Evolutionary conservation across 2,888 invertebrate species (phyloP).

Genomic region (Drosophila robusta): DNA sequence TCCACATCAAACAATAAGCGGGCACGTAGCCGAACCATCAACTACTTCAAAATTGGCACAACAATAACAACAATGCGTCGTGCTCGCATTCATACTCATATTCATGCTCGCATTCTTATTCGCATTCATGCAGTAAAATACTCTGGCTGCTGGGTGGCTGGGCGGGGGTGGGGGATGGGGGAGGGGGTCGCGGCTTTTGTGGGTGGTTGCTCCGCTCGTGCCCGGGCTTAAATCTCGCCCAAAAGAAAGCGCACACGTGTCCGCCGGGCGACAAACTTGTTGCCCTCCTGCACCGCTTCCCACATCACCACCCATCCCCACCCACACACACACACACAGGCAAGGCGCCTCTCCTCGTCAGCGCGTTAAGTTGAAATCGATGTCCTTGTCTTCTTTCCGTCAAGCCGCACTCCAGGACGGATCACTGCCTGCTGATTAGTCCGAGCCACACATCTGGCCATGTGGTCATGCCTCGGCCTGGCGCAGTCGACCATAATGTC

Average conservation of each 20-base stretch:
- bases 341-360: neutral
- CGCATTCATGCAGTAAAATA: slow-evolving; percentile 24
- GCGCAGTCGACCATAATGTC: slow-evolving; percentile 17
- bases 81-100: slow-evolving; percentile 24
- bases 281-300: slow-evolving; percentile 58
- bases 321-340: neutral
- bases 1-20: slow-evolving; percentile 84
- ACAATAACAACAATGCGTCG: slow-evolving; percentile 58
- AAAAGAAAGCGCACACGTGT: slow-evolving; percentile 68
- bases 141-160: too few relatives aligned
- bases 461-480: slow-evolving; percentile 19
- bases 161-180: neutral
- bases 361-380: slow-evolving; percentile 50
- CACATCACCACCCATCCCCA: slow-evolving; percentile 16
- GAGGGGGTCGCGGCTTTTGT: slow-evolving; percentile 49
- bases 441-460: slow-evolving; percentile 20
- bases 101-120: neutral
- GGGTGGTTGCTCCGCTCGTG: slow-evolving; percentile 65
- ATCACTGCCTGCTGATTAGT: slow-evolving; percentile 30
- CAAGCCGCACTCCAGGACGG: slow-evolving; percentile 25
- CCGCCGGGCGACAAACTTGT: slow-evolving; percentile 71
- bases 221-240: slow-evolving; percentile 62
- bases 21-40: slow-evolving; percentile 79
- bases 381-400: slow-evolving; percentile 61
- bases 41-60: slow-evolving; percentile 72